These are phyloP conservation scores for Platyscapa corneri DNA, from an alignment of 1,140 invertebrate genomes.

Conservation along the genomic window DNA sequence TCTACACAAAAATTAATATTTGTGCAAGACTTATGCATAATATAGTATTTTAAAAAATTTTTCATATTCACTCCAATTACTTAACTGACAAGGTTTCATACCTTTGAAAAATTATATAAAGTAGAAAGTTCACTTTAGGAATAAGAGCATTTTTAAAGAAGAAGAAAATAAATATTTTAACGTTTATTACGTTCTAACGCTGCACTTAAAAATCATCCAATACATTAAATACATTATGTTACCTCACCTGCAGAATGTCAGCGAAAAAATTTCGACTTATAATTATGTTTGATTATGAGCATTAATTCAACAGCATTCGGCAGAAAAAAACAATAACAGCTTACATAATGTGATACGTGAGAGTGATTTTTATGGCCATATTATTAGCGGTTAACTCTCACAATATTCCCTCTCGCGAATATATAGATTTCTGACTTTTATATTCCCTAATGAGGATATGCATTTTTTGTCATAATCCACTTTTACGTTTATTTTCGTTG, in stretches of 20 bases:
- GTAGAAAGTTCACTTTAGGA: conserved; percentile 1
- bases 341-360: conserved; percentile 18
- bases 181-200: not conserved
- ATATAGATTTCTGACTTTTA: conserved; percentile 32
- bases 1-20: not conserved
- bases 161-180: not conserved
- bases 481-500: not conserved
- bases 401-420: not conserved
- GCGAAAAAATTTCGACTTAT: not conserved
- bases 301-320: not conserved
- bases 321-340: not conserved
- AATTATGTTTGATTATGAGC: not conserved
- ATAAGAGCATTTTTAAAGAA: not conserved
- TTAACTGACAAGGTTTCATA: conserved; percentile 1
- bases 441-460: conserved; percentile 13
- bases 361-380: conserved; percentile 39
- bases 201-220: not conserved
- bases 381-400: conserved; percentile 13
- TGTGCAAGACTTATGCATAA: not conserved
- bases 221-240: not conserved
- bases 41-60: not conserved
- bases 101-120: conserved; percentile 12
- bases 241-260: not conserved
- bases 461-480: not conserved
- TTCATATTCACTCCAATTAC: not conserved